Conservation (phyloP, 2,113 vertebrate genomes). For the Rhinogobius similis region DNA sequence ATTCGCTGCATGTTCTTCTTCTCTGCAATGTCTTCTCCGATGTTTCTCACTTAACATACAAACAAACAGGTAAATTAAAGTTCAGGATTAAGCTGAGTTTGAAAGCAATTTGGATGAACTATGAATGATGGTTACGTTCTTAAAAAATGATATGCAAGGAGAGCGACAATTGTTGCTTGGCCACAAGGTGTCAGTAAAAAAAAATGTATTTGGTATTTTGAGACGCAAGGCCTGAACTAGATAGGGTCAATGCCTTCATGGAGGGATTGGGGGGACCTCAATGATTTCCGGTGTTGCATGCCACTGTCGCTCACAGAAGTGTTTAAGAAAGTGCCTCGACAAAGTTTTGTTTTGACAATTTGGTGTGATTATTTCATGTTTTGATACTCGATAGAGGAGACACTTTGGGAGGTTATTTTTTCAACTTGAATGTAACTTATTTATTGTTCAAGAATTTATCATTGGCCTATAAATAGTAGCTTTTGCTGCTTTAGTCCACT, state of each 20-base stretch:
- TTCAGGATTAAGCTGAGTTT: background rate
- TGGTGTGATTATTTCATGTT: background rate
- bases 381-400: background rate
- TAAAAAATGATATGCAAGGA: background rate
- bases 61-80: background rate
- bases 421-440: constrained; percentile 72
- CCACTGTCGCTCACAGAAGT: background rate
- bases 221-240: background rate
- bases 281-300: background rate
- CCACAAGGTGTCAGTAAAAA: background rate
- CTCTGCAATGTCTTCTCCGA: constrained; percentile 20
- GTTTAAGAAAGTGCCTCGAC: constrained; percentile 60
- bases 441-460: constrained; percentile 61
- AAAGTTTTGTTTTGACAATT: constrained; percentile 12
- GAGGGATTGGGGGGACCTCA: no score
- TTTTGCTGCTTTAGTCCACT: constrained; percentile 55
- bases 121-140: background rate
- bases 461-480: constrained; percentile 48
- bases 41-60: constrained; percentile 10
- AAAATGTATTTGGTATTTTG: background rate
- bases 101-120: background rate
- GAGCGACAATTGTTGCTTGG: background rate
- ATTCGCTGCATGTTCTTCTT: constrained; percentile 52
- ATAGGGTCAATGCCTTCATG: background rate
- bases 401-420: constrained; percentile 66